Evolutionary conservation across 2,797 vertebrate species (phyloP), one percentile per base, ranked within the genome.

Genomic region (Cossypha niveicapilla): DNA sequence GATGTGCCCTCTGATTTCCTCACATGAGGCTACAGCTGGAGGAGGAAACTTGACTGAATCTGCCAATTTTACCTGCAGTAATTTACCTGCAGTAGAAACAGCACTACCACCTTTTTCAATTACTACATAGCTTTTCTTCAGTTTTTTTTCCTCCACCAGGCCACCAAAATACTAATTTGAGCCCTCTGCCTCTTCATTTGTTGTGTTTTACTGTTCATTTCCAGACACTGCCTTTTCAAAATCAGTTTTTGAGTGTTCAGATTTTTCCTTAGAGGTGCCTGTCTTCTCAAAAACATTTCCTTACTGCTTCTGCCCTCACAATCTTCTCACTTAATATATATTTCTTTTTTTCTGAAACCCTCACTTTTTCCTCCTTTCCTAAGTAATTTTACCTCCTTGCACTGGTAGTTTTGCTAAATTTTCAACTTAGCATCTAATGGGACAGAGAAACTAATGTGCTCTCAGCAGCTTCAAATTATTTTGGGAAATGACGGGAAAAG

Each of bases 141-240:
- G 2, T 37, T 37, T 5, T 22, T 13, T 23, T 4, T 0, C 5
- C 21, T n/a, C 23, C 17, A 23, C 5, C 9, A 56, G 30, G 13
- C 66, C 50, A 88, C 10, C 2, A 37, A 72, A 85, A 79, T 3
- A 5, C 5, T 18, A n/a, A 9, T 57, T 22, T 4, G 14, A 88
- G 15, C 28, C 9, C 22, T 65, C 63, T 32, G 5, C 15, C 30
- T 81, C 27, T 68, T 19, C 7, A 17, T 34, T 86, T 78, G 41
- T 35, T 3, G 23, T 37, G 11, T 22, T 41, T 57, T 37, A 47
- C 24, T 27, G 19, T 56, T 79, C 12, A 58, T 56, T 79, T 88
- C 66, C 68, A 77, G 48, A 70, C 6, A 71, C 2, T 35, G 17
- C 9, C 32, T 76, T 74, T 88, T 45, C 5, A 37, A 53, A 74